phyloP scores from a whole-genome alignment of 2,888 invertebrate species.

The Caprella mutica region DNA sequence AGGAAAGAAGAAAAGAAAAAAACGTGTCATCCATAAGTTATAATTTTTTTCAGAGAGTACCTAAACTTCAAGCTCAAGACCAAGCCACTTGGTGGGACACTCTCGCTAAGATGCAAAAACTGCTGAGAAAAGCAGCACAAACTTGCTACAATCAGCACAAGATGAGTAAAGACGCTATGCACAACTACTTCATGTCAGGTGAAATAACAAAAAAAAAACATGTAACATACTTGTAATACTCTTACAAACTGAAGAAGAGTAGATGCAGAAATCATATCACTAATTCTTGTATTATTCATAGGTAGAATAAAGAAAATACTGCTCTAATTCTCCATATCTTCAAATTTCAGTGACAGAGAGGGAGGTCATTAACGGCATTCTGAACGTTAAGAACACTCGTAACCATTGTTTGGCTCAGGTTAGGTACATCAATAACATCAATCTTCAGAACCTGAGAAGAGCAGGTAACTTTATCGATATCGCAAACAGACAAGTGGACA shows the following conservation, averaged over 20 bases:
- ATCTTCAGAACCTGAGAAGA: constrained; percentile 83
- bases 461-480: constrained; percentile 93
- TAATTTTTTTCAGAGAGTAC: constrained; percentile 79
- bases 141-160: constrained; percentile 72
- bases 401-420: constrained; percentile 92
- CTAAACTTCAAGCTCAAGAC: constrained; percentile 89
- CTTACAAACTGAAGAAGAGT: no score
- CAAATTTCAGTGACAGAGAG: constrained; percentile 86
- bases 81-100: constrained; percentile 98
- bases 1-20: no score
- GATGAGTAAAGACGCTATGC: constrained; percentile 83
- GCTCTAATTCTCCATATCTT: no score
- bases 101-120: constrained; percentile 83
- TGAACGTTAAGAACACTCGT: constrained; percentile 85
- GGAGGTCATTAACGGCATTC: constrained; percentile 89
- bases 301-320: no score
- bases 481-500: constrained; percentile 76
- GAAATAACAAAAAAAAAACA: no score
- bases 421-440: constrained; percentile 93
- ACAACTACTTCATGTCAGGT: constrained; percentile 99
- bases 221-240: no score
- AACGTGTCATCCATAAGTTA: no score
- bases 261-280: no score
- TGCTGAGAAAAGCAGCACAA: constrained; percentile 79
- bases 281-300: no score